Conservation (phyloP, 1,140 invertebrate genomes). For the Catajapyx aquilonaris region DNA sequence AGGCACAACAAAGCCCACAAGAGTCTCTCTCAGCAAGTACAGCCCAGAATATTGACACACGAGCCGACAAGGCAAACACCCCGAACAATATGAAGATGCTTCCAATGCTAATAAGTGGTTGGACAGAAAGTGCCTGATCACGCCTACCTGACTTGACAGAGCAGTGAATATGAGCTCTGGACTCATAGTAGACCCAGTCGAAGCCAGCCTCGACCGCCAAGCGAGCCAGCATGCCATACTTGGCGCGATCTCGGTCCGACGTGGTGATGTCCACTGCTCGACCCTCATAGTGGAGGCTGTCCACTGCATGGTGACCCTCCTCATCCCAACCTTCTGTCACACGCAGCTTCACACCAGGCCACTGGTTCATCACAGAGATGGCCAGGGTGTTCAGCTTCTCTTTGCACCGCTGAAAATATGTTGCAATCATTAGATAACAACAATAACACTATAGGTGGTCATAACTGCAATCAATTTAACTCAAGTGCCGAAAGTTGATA, state of each 20-base stretch:
- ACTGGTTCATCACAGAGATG: slow-evolving; percentile 93
- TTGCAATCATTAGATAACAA: slow-evolving; percentile 9
- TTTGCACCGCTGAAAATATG: slow-evolving; percentile 77
- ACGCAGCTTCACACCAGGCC: slow-evolving; percentile 76
- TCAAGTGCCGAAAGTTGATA: too few species aligned
- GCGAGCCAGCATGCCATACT: slow-evolving; percentile 86
- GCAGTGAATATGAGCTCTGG: slow-evolving; percentile 83
- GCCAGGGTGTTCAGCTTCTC: slow-evolving; percentile 86
- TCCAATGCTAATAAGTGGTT: too few species aligned
- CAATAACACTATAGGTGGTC: too few species aligned
- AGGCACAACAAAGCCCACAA: too few species aligned
- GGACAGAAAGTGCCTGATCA: too few species aligned
- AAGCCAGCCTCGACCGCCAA: slow-evolving; percentile 93
- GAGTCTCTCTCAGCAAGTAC: too few species aligned
- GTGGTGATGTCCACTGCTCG: slow-evolving; percentile 88
- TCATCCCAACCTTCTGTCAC: slow-evolving; percentile 92
- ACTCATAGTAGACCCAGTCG: slow-evolving; percentile 96
- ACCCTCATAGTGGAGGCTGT: slow-evolving; percentile 88
- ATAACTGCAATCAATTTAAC: too few species aligned
- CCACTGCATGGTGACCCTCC: slow-evolving; percentile 48
- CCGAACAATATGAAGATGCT: too few species aligned
- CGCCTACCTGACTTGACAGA: slow-evolving; percentile 94
- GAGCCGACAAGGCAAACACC: too few species aligned
- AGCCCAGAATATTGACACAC: too few species aligned
- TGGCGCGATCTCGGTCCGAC: slow-evolving; percentile 71